These are phyloP conservation scores for Agrochola lychnidis DNA, from an alignment of 2,888 invertebrate genomes.

Conservation along the genomic window DNA sequence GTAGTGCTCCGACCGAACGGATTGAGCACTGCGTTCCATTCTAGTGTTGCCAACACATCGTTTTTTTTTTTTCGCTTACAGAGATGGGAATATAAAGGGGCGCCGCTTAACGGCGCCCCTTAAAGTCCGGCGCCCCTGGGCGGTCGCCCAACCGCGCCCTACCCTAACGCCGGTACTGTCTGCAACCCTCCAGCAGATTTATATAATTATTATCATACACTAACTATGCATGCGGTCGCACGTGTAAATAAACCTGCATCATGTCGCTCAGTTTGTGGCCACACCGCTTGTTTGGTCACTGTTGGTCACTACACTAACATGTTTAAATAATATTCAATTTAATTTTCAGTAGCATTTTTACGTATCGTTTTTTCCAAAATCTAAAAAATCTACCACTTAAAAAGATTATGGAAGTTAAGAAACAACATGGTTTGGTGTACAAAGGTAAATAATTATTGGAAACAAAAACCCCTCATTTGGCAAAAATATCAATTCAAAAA, in stretches of 20 bases:
- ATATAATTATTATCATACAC: constrained; percentile 19
- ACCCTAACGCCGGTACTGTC: too few relatives aligned
- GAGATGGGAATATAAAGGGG: too few relatives aligned
- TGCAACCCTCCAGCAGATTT: constrained; percentile 39
- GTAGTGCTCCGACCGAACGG: too few relatives aligned
- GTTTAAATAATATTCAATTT: not conserved
- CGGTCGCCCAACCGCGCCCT: too few relatives aligned
- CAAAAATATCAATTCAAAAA: not conserved
- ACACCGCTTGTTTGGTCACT: not conserved
- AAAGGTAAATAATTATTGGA: not conserved
- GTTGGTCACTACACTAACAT: not conserved
- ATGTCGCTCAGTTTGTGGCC: constrained; percentile 33
- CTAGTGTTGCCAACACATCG: too few relatives aligned
- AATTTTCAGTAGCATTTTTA: not conserved
- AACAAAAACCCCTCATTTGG: not conserved
- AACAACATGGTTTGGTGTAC: not conserved
- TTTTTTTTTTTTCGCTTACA: too few relatives aligned
- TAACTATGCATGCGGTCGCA: constrained; percentile 37
- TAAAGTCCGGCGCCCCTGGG: too few relatives aligned
- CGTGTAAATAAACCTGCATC: constrained; percentile 26
- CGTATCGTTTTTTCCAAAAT: not conserved
- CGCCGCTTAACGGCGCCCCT: too few relatives aligned
- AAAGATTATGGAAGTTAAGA: not conserved
- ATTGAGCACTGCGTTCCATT: too few relatives aligned
- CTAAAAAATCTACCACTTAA: not conserved